phyloP scores from a whole-genome alignment of 23 tunicate species.

The Halocynthia roretzi region DNA sequence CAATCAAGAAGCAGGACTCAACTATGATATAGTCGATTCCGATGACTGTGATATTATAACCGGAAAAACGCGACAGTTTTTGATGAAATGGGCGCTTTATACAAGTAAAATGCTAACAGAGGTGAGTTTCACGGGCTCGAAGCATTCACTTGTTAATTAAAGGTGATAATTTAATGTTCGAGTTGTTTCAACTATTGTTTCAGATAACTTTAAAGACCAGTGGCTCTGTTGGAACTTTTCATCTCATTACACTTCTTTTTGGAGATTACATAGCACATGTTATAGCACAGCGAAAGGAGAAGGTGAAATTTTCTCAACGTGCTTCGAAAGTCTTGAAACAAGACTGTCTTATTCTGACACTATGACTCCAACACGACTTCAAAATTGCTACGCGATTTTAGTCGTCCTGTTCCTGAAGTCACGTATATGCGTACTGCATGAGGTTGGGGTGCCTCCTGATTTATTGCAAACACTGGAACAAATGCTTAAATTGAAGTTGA shows the following conservation, averaged over 20 bases:
- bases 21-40: constrained; percentile 6
- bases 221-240: constrained; percentile 87
- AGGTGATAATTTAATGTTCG: neutral
- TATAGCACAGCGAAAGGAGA: constrained; percentile 38
- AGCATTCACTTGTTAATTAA: neutral
- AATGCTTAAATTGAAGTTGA: too few relatives aligned
- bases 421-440: too few relatives aligned
- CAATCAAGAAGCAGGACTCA: constrained; percentile 39
- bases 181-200: neutral
- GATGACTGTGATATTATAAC: constrained; percentile 26
- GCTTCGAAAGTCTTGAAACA: too few relatives aligned
- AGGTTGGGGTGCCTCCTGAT: too few relatives aligned
- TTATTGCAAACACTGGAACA: too few relatives aligned
- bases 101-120: constrained; percentile 87
- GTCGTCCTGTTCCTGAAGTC: too few relatives aligned
- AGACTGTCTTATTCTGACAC: too few relatives aligned
- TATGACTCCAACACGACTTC: too few relatives aligned
- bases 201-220: constrained; percentile 79
- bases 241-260: constrained; percentile 72
- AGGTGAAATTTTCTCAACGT: too few relatives aligned
- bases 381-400: too few relatives aligned
- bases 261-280: constrained; percentile 83
- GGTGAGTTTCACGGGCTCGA: constrained; percentile 12
- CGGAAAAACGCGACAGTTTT: constrained; percentile 44
- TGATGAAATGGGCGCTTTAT: constrained; percentile 87